Evolutionary conservation across 2,797 vertebrate species (phyloP), one percentile per base, ranked within the genome.

Genomic region (Myotis myotis): DNA sequence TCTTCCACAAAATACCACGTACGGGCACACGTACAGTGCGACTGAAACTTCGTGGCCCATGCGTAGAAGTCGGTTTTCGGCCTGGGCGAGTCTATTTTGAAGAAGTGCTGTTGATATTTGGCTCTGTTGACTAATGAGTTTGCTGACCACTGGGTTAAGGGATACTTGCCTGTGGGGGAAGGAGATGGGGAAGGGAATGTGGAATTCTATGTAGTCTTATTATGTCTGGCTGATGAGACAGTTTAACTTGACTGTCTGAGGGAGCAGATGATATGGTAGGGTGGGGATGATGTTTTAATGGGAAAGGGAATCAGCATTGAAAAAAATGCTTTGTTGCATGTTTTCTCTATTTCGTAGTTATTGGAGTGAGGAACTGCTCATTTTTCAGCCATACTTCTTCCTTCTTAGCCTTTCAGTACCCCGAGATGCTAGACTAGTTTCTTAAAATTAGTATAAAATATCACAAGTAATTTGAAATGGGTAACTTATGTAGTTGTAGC

Each of bases 391-490:
- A 6, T 81, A 66, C 36, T 62, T 79, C 16, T 53, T 47, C 64
- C 33, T 9, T 91, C 15, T 60, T 89, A n/a, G 16, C 51, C 68
- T 76, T 23, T 38, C 70, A 36, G 10, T 88, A 79, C 28, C 28
- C 44, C 62, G 47, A 80, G 55, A 33, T 87, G 57, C 25, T 64
- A 57, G 55, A 75, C 53, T 70, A 71, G 5, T 79, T 79, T 96
- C 47, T 94, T 96, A 91, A 93, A 81, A 70, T 80, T 71, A 53
- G 20, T 96, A 74, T 66, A 87, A 88, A 86, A 75, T 12, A 76
- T 36, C 74, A 47, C 53, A 91, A 64, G 64, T 15, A 57, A 10
- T 84, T 88, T 76, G 83, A 95, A 38, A 9, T 72, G 19, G 53
- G 6, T 90, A 64, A 70, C 28, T 60, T 68, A n/a, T 84, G 33